Base-by-base conservation (phyloP, 2,113 vertebrate species). In the Haemorhous mexicanus region DNA sequence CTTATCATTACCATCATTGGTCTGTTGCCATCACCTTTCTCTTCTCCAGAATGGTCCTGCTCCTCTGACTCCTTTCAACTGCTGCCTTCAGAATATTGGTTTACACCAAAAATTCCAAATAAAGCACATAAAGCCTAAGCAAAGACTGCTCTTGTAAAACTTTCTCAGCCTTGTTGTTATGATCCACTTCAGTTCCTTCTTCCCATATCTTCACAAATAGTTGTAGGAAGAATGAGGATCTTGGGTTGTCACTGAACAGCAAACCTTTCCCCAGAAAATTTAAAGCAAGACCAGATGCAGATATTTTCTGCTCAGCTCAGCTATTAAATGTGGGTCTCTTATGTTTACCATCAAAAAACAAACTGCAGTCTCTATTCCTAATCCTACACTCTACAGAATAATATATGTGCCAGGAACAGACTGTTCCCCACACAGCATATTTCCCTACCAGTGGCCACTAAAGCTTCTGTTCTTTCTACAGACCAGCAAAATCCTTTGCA, bases 1-100 rank as follows among this genome's bases (percentile, higher is more conserved):
- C 61, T 74, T 67, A 33, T 32, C 15, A 12, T 43, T 59, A 0
- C 26, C 27, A 63, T 41, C 16, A 52, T 0, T 32, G 27, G 1
- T 43, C 43, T 59, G 17, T 22, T 35, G 3, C 70, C 16, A 5
- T 37, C 35, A 47, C 6, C 32, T 64, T 77, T 84, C 30, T 89
- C 32, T 52, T 61, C 47, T 33, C 11, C 33, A 62, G 32, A n/a
- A 52, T 32, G n/a, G 44, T 53, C 22, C 35, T 79, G 52, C 6
- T 76, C 10, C 50, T 80, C 49, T 58, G 24, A n/a, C 30, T 83
- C 30, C n/a, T 56, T 90, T 76, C n/a, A 37, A 77, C 20, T 72
- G 10, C 20, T 75, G 30, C 33, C 76, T 56, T 91, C 13, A 22
- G 47, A 68, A 47, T 47, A 32, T 23, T 2, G 1, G 18, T 68